phyloP scores from a whole-genome alignment of 1,140 invertebrate species.

The Phortica variegata region DNA sequence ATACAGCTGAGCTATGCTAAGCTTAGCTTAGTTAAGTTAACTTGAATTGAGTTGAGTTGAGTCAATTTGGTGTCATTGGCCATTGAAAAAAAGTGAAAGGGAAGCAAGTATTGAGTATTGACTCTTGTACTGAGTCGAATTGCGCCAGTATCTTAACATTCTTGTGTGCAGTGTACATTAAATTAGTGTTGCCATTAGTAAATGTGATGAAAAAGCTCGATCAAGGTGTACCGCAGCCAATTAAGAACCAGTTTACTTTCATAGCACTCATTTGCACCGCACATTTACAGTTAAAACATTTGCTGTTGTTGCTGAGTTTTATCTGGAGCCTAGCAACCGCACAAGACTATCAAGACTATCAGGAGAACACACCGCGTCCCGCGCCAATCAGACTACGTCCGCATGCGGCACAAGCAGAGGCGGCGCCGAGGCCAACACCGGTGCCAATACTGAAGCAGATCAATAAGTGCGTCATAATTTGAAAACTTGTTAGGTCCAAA shows the following conservation, averaged over 20 bases:
- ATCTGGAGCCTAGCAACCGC: constrained; percentile 50
- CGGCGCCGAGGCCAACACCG: constrained; percentile 63
- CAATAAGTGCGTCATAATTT: constrained; percentile 63
- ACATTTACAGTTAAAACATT: constrained; percentile 30
- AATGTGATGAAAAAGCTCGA: constrained; percentile 21
- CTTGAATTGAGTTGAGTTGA: constrained; percentile 8
- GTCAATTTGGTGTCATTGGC: constrained; percentile 36
- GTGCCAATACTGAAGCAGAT: constrained; percentile 83
- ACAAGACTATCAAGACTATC: constrained; percentile 67
- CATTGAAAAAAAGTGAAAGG: constrained; percentile 48
- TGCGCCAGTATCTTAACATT: constrained; percentile 31
- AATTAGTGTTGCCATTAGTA: not conserved
- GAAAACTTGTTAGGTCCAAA: not conserved
- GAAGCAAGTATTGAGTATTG: constrained; percentile 18
- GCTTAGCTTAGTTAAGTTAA: too few species aligned
- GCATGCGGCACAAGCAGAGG: constrained; percentile 58
- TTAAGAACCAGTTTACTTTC: constrained; percentile 27
- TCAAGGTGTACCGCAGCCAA: constrained; percentile 39
- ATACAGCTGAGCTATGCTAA: constrained; percentile 10
- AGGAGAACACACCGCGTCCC: constrained; percentile 59
- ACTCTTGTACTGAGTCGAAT: constrained; percentile 23
- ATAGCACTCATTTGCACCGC: not conserved
- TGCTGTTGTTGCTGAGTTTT: constrained; percentile 35
- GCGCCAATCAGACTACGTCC: constrained; percentile 58
- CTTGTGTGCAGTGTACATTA: not conserved